Evolutionary conservation across 2,113 vertebrate genomes (phyloP).

Genomic region (Tenrec ecaudatus): DNA sequence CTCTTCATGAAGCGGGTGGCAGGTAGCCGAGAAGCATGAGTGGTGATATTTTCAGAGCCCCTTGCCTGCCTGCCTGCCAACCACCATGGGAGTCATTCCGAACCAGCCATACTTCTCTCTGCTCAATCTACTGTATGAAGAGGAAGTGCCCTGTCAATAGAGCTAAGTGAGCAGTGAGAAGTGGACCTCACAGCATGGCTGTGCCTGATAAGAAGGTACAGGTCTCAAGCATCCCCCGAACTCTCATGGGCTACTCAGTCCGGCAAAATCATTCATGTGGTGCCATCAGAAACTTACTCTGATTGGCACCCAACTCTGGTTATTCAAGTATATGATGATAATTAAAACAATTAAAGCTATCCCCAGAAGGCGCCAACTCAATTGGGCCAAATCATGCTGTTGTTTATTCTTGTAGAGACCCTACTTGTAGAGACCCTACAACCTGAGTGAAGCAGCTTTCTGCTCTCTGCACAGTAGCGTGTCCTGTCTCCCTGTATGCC

Average conservation of each 20-base stretch:
- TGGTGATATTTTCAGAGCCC: not conserved
- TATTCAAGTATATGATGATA: not conserved
- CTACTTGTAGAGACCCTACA: slow-evolving; percentile 11
- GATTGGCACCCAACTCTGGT: not conserved
- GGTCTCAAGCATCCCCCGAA: not conserved
- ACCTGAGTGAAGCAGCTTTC: not conserved
- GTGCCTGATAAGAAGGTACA: not conserved
- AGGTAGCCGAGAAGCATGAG: not conserved
- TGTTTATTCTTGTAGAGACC: not conserved
- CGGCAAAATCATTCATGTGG: not conserved
- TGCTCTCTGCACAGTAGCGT: not conserved
- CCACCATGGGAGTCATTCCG: slow-evolving; percentile 17
- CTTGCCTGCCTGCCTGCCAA: not conserved
- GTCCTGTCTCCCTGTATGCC: not conserved
- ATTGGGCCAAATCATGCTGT: not conserved
- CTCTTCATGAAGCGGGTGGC: too few relatives aligned
- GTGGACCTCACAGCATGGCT: not conserved
- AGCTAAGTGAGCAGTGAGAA: slow-evolving; percentile 15
- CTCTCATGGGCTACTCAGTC: not conserved
- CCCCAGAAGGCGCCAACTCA: not conserved
- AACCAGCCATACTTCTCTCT: slow-evolving; percentile 9
- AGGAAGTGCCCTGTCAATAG: slow-evolving; percentile 2
- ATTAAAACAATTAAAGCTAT: slow-evolving; percentile 37
- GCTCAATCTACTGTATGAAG: slow-evolving; percentile 30
- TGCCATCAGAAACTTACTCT: not conserved